Base-by-base conservation (phyloP, 1,140 invertebrate genomes). In the Procambarus virginalis region DNA sequence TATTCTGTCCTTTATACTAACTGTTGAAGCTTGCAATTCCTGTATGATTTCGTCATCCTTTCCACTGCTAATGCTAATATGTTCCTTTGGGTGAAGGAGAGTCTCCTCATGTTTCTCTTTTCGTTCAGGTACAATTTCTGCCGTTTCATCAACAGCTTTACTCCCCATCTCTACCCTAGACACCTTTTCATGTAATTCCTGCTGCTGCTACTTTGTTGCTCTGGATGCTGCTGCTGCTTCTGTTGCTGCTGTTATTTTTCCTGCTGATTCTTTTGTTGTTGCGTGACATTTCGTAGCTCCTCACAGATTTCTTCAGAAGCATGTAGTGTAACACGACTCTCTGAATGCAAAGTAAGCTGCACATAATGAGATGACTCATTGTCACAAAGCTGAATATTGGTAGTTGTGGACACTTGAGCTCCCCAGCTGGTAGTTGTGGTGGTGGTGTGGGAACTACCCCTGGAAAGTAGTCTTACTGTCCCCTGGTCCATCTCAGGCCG, bases 341-440 rank as follows among this genome's bases (percentile, higher is more conserved):
- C 87, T 60, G 87, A 89, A 17, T 83, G 79, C 48, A 89, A 49
- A 10, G 87, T 89, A 51, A 89, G 55, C 10, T 89, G 87, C 34
- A 89, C 49, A 64, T 81, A 89, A 46, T 77, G 80, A 46, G 80
- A 48, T 12, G 80, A 64, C 46, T 89, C 48, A 60, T 78, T 73
- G 49, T 89, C 87, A 45, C 75, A 49, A 46, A 89, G 34, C 64
- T 89, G 80, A 64, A 89, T 84, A 49, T 75, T 89, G 49, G 87
- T 89, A 22, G 87, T 89, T 9, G 87, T 77, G 34, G 81, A 83
- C 34, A 89, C 68, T 12, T 80, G 87, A 20, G 80, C 70, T 22
- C 87, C 87, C 87, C 87, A 89, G 81, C 87, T 89, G 17, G 87
- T 89, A 64, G 87, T 89, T 80, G 87, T 89, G 22, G 87, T 89